Base-by-base conservation (phyloP, 1,140 invertebrate species). In the Lanistes nyassanus region DNA sequence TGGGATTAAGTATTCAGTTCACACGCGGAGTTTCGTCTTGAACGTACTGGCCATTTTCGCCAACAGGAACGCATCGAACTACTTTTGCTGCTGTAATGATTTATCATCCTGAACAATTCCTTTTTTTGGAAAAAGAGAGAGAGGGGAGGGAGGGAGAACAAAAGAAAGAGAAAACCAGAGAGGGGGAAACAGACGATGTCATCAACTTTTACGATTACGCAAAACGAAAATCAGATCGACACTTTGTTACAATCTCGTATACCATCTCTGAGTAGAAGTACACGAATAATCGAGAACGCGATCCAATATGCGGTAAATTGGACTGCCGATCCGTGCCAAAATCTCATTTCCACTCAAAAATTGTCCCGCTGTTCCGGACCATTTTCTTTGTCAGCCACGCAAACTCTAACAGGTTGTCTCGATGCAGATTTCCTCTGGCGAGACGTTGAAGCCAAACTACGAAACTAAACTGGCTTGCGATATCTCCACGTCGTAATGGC, bases 161-260 rank as follows among this genome's bases (percentile, higher is more conserved):
- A 21, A 39, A 66, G 64, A 39, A n/a, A 39, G 64, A 66, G 64
- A 39, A 39, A 66, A 39, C 23, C 21, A 39, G 64, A 39, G 64
- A 66, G 16, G 23, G 13, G 23, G 64, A 66, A n/a, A 39, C 16
- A 39, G 64, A 66, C 23, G 64, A 65, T 31, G 39, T n/a, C n/a
- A n/a, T n/a, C n/a, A n/a, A n/a, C n/a, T n/a, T n/a, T n/a, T n/a
- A n/a, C n/a, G n/a, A n/a, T n/a, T n/a, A n/a, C n/a, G n/a, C n/a
- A n/a, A n/a, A n/a, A n/a, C n/a, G 62, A 65, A 23, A 2, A n/a
- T 39, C 7, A 66, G 36, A 66, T 36, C 37, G 36, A 16, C 19
- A 39, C n/a, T n/a, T n/a, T n/a, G n/a, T n/a, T n/a, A n/a, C n/a
- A n/a, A n/a, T n/a, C n/a, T n/a, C n/a, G n/a, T n/a, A n/a, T n/a